Base-by-base conservation (phyloP, 2,113 vertebrate genomes). In the Poecilia latipinna region DNA sequence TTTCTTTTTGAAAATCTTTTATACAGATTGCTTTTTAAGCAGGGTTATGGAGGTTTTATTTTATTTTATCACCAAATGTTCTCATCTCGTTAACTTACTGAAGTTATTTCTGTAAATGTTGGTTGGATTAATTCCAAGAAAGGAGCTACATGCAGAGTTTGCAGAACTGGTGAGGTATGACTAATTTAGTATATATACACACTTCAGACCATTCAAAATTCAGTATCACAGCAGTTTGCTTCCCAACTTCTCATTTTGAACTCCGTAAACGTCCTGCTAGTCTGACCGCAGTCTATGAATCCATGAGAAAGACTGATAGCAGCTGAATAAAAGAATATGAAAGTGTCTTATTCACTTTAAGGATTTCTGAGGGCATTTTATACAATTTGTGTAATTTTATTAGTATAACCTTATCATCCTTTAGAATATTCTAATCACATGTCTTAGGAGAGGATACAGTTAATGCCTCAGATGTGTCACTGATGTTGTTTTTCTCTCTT, bases 291-390 rank as follows among this genome's bases (percentile, higher is more conserved):
- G 82, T 82, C 82, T 80, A 84, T 67, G 37, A 74, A 86, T 86
- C 65, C 74, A 31, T 82, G 79, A 93, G 78, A 88, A 89, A 87
- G 87, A 87, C 85, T 48, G 44, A 48, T 48, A 48, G 17, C 44
- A 19, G 5, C 17, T 93, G 89, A 86, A 91, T 89, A 90, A 88
- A 77, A 74, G 84, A 78, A 80, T 82, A 77, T 65, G 64, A 78
- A 82, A 80, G 79, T 75, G 82, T 75, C 77, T 68, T 31, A n/a
- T 61, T 81, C 74, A 82, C 85, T 90, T 87, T 83, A 76, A 87
- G 64, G 82, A 83, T 90, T 82, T 75, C 29, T 63, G 61, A 5
- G 72, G 68, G 72, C 15, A 44, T 74, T 65, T 75, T 90, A 80
- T 57, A 70, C 72, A 74, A 77, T 60, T 68, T 51, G 19, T 70